phyloP scores from a whole-genome alignment of 2,888 invertebrate species.

The Epirrhoe tristata region DNA sequence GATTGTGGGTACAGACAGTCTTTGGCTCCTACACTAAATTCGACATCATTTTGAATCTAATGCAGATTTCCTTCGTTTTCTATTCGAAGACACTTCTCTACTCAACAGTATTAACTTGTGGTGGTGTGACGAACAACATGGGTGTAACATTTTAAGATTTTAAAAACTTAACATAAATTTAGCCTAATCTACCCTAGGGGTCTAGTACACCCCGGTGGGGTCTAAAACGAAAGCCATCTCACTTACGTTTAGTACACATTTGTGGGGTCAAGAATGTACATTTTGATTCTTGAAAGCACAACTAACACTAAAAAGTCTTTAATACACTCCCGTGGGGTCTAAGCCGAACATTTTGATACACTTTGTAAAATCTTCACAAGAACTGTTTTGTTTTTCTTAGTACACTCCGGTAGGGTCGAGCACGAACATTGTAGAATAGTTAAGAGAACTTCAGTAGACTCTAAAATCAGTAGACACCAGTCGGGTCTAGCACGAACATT shows the following conservation, averaged over 20 bases:
- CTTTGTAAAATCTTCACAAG: conserved; percentile 50
- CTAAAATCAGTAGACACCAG: conserved; percentile 66
- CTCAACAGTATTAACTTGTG: conserved; percentile 74
- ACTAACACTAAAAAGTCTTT: conserved; percentile 57
- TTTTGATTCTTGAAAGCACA: conserved; percentile 48
- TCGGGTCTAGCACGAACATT: conserved; percentile 75
- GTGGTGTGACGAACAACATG: conserved; percentile 65
- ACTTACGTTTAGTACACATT: conserved; percentile 63
- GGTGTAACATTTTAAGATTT: conserved; percentile 51
- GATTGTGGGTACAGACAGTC: conserved; percentile 63
- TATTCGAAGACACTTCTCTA: conserved; percentile 75
- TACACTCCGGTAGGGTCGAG: conserved; percentile 81
- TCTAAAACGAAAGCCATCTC: conserved; percentile 70
- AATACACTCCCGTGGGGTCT: conserved; percentile 67
- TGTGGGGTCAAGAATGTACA: conserved; percentile 63
- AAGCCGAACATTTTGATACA: conserved; percentile 64
- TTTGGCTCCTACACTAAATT: conserved; percentile 78
- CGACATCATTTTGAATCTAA: conserved; percentile 50
- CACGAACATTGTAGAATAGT: conserved; percentile 68
- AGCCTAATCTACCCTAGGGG: conserved; percentile 28
- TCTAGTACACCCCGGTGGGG: conserved; percentile 71
- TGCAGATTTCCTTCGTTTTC: conserved; percentile 72
- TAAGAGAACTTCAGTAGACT: conserved; percentile 28
- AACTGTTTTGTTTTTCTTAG: conserved; percentile 55
- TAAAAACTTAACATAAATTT: conserved; percentile 31